Evolutionary conservation across 2,888 invertebrate species (phyloP).

Genomic region (Mythimna impura): DNA sequence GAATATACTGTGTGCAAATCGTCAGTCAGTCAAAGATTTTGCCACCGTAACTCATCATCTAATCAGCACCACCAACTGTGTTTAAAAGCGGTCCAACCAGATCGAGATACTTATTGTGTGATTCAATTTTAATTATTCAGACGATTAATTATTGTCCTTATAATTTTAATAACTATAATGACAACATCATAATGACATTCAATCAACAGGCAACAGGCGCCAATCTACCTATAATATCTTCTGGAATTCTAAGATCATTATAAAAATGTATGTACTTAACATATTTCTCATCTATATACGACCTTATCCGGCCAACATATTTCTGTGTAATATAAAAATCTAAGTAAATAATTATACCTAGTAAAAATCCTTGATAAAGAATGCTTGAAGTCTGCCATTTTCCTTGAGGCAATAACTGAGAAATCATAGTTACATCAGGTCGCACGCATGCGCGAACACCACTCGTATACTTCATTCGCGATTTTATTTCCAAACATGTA

Average conservation of each 20-base stretch:
- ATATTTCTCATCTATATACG: constrained; percentile 28
- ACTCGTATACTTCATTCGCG: constrained; percentile 8
- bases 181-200: constrained; percentile 6
- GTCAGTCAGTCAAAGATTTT: too few relatives aligned
- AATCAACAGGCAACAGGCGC: constrained; percentile 27
- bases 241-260: constrained; percentile 24
- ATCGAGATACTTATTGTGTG: too few relatives aligned
- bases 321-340: constrained; percentile 53
- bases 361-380: constrained; percentile 64
- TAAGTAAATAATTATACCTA: constrained; percentile 54
- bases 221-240: constrained; percentile 7
- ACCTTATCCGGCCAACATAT: constrained; percentile 43
- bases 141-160: constrained; percentile 5
- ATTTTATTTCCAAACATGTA: neutral
- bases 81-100: too few relatives aligned
- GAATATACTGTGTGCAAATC: too few relatives aligned
- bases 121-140: constrained; percentile 1
- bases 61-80: too few relatives aligned
- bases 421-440: constrained; percentile 65
- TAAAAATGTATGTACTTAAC: neutral
- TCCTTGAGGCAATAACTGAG: constrained; percentile 66
- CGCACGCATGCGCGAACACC: constrained; percentile 59
- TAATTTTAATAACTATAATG: constrained; percentile 1
- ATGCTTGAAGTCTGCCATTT: constrained; percentile 57
- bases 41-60: too few relatives aligned